Base-by-base conservation (phyloP, 2,797 vertebrate genomes). In the Cynodonichthys magdalenae region DNA sequence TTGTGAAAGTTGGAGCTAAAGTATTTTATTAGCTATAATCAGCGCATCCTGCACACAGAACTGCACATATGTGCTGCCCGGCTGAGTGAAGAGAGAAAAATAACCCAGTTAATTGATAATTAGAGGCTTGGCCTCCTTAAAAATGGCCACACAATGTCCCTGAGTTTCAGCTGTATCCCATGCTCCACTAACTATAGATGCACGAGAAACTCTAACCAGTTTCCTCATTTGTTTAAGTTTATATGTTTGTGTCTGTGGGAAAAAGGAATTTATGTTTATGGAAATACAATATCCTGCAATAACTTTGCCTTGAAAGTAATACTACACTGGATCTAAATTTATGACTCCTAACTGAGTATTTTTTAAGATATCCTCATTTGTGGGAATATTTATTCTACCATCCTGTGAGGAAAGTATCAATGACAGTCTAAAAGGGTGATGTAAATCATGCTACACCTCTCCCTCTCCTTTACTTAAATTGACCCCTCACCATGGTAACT, bases 361-460 rank as follows among this genome's bases (percentile, higher is more conserved):
- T 77, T 84, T 83, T 78, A 29, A 44, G 75, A 79, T 64, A 39
- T 68, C 55, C 61, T 79, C 67, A 53, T 78, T 81, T 75, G 68
- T 91, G 90, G 89, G 86, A 93, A 91, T 84, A 89, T 92, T 90
- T 88, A 72, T 83, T 71, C 89, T 86, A 77, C 71, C 69, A 71
- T 77, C 69, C 61, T 70, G 62, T 77, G 55, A 69, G 71, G 59
- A 68, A 68, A 80, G 53, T 83, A 71, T 80, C 69, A 62, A 82
- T 74, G 57, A 87, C 62, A 64, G 65, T 70, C 27, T 68, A 72
- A 68, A 79, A 88, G 71, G 76, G 81, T 86, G 86, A 81, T 61
- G 69, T 20, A 66, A 80, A 86, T 90, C 68, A 29, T 81, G 79
- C 68, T 69, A 89, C 86, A 89, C 88, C 77, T 89, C 69, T 57